Evolutionary conservation across 2,113 vertebrate genomes (phyloP), one percentile per base, ranked within the genome.

Genomic region (Ploceus nigricollis): DNA sequence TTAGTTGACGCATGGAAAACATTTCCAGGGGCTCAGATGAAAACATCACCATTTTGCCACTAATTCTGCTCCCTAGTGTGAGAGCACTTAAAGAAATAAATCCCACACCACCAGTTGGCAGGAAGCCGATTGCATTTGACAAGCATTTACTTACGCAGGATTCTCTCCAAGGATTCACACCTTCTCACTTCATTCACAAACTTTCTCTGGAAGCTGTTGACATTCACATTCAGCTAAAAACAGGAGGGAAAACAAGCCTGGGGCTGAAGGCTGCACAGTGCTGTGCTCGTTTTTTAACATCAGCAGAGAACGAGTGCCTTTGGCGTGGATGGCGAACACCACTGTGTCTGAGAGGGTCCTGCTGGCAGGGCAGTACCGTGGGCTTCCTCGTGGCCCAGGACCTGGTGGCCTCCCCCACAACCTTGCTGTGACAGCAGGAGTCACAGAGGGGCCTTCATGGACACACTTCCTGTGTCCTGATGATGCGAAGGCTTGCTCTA

Each of bases 141-240:
- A 94, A 82, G 75, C 9, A 0, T 76, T 87, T 70, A 94, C 98
- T 98, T 96, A 98, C 98, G 97, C 63, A 98, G 97, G 87, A 98
- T 98, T 76, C 98, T 97, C 93, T 98, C 98, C 97, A 98, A 96
- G 10, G 98, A 98, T 93, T 98, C 98, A 2, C 98, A 98, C 83
- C 98, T 97, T 94, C 98, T 96, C 63, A 98, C 98, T 97, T 98
- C 98, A 94, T 98, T 98, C 97, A 98, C 98, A 93, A 98, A 98
- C 88, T 98, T 98, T 68, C 98, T 97, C 85, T 98, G 98, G 97
- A 98, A 98, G 94, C 96, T 98, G 95, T 96, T 98, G 95, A 98
- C 98, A 3, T 95, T 98, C 65, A 35, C 48, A n/a, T 98, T 98
- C 87, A 98, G 93, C 98, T 98, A 51, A 68, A 96, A 93, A 91